Conservation (phyloP, 2,888 invertebrate species). For the Notocelia uddmanniana region DNA sequence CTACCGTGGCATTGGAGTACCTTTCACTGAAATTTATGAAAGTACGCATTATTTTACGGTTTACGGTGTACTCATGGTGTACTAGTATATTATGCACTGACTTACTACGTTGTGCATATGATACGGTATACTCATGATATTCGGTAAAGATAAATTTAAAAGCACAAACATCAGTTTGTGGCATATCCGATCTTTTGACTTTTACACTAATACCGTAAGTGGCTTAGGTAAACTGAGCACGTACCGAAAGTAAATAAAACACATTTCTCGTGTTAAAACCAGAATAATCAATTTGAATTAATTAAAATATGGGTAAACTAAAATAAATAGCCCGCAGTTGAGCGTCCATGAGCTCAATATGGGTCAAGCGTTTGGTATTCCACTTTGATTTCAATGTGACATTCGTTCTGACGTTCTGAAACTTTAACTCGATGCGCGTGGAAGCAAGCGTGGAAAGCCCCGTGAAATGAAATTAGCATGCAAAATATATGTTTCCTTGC, state of each 20-base stretch:
- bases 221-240: not conserved
- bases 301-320: conserved; percentile 1
- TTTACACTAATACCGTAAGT: not conserved
- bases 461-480: not conserved
- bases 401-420: not conserved
- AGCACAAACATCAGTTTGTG: not conserved
- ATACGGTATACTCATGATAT: no score
- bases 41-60: not conserved
- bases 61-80: no score
- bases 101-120: no score
- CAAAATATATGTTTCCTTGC: not conserved
- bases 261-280: no score
- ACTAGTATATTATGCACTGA: no score
- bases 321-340: conserved; percentile 21
- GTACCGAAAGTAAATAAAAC: not conserved
- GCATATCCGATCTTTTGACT: not conserved
- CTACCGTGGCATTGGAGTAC: conserved; percentile 24
- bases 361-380: not conserved
- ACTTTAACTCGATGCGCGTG: not conserved
- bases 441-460: not conserved
- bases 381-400: not conserved
- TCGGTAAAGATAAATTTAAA: no score
- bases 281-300: not conserved
- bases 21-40: conserved; percentile 38
- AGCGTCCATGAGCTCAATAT: not conserved